These are phyloP conservation scores for Anoura caudifer DNA, from an alignment of 2,113 vertebrate species.

Conservation along the genomic window DNA sequence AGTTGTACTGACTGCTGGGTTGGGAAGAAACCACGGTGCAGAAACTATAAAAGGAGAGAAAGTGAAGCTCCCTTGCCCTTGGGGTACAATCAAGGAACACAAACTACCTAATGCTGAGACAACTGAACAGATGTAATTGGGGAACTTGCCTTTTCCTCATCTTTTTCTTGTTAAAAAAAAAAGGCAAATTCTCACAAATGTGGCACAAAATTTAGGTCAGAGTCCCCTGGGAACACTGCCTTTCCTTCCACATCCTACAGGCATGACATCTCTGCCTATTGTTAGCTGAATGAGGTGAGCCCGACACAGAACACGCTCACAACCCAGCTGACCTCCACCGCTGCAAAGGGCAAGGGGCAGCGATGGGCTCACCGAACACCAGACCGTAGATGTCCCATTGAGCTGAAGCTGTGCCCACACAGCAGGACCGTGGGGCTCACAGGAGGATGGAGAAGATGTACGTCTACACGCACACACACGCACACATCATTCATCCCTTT, in stretches of 20 bases:
- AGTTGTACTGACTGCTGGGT: neutral
- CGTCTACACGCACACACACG: neutral
- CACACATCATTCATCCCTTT: rapidly evolving
- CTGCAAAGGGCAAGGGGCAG: neutral
- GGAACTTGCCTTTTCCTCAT: neutral
- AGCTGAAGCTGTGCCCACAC: neutral
- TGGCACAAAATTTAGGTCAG: conserved; percentile 50
- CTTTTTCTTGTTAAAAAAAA: neutral
- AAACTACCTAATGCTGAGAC: neutral
- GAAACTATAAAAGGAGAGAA: neutral
- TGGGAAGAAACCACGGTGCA: neutral
- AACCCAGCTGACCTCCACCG: neutral
- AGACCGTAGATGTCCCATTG: neutral
- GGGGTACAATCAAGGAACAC: neutral
- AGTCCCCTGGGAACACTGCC: neutral
- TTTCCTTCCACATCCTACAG: neutral
- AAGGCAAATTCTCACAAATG: conserved; percentile 12
- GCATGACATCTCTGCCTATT: neutral
- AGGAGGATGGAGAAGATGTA: neutral
- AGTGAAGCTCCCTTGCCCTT: rapidly evolving
- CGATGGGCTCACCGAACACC: neutral
- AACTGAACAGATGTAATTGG: neutral
- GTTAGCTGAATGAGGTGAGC: neutral
- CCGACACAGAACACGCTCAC: neutral
- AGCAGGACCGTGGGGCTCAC: neutral